Base-by-base conservation (phyloP, 2,797 vertebrate species). In the Spea hammondii region DNA sequence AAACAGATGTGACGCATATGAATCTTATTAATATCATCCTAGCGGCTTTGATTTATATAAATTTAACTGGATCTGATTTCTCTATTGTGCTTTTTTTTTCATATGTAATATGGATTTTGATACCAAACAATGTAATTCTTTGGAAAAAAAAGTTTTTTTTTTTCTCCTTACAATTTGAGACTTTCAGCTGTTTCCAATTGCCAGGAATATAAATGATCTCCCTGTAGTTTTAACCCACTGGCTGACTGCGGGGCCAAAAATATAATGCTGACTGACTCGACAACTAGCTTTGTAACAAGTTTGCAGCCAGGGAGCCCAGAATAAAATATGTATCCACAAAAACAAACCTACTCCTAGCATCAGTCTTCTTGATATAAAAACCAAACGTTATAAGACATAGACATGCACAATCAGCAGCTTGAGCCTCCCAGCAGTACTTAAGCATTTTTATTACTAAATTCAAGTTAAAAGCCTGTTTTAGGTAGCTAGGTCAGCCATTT, bases 151-250 rank as follows among this genome's bases (percentile, higher is more conserved):
- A 1, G 2, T 53, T 7, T 53, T 53, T 6, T 53, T 53, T 7
- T 53, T 53, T 53, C 51, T 53, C 10, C 6, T 53, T 32, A 62
- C n/a, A 62, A 14, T 62, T 64, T 80, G 75, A 57, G 0, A 70
- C 9, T 65, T 32, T 82, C 85, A 86, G 87, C 84, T 89, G 86
- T 66, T 85, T 89, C 50, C 77, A 72, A 32, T 62, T 62, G 59
- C n/a, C 14, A 2, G 9, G 59, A 62, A 62, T 62, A 17, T 17
- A 6, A 62, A 62, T 17, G 9, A 57, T 57, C n/a, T 13, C 32
- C n/a, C 55, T 5, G 10, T 11, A 5, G 55, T 10, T 57, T 57
- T 57, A 57, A 57, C 55, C 55, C 55, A 32, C 55, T 13, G 55
- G 55, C 55, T 57, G 55, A 62, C 59, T 14, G 12, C 4, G 5